These are phyloP conservation scores for Embidobia sp. DNA, from an alignment of 2,888 invertebrate species.

Conservation along the genomic window DNA sequence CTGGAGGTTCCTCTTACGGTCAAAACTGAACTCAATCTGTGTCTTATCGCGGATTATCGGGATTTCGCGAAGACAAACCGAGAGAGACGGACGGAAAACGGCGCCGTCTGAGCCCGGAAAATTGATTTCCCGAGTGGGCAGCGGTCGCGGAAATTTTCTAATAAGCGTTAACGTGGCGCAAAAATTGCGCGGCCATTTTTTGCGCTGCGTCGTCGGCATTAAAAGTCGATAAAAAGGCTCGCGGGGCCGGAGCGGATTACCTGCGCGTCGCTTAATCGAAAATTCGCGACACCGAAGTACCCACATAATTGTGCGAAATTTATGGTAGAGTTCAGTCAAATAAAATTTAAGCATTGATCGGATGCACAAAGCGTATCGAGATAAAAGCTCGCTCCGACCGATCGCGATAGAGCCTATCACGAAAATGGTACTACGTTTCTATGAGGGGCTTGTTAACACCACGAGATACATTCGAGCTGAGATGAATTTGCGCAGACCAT, in stretches of 20 bases:
- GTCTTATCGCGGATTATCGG: conserved; percentile 80
- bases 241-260: conserved; percentile 15
- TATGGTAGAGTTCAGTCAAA: conserved; percentile 55
- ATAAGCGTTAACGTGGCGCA: conserved; percentile 35
- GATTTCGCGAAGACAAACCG: conserved; percentile 73
- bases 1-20: too few relatives aligned
- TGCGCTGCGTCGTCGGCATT: neutral
- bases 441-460: conserved; percentile 49
- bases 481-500: conserved; percentile 29
- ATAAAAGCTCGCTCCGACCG: conserved; percentile 48
- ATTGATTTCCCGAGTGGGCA: conserved; percentile 46
- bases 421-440: conserved; percentile 45
- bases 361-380: conserved; percentile 58
- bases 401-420: conserved; percentile 58
- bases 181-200: neutral
- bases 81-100: conserved; percentile 31
- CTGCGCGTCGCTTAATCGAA: conserved; percentile 43
- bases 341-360: conserved; percentile 59
- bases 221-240: neutral
- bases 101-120: conserved; percentile 59
- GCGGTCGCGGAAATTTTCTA: conserved; percentile 36
- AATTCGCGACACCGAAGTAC: conserved; percentile 44
- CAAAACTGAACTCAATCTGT: conserved; percentile 78
- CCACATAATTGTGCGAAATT: conserved; percentile 56
- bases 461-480: conserved; percentile 29